Percentiles rank a stretch among this genome's conserved stretches.
Conservation (phyloP, 2,888 invertebrate genomes). For the Steinernema hermaphroditum region DNA sequence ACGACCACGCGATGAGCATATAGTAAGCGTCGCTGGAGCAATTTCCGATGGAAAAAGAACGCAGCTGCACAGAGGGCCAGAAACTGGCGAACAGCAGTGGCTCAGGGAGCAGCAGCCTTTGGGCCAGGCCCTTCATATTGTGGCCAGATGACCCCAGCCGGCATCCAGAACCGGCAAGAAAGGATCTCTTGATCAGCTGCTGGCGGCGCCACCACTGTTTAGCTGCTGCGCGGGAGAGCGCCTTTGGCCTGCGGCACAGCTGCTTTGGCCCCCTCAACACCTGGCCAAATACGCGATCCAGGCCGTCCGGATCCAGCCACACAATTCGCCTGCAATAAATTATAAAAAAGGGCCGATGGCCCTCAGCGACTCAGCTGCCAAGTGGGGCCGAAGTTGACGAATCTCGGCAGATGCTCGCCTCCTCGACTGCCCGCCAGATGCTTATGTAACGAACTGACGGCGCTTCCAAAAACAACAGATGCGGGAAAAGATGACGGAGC, state of each 20-base stretch:
- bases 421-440: neutral
- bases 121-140: conserved; percentile 20
- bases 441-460: conserved; percentile 6
- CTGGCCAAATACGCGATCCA: conserved; percentile 11
- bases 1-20: too few species aligned
- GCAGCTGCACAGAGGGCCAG: neutral
- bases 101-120: conserved; percentile 8
- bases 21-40: too few species aligned
- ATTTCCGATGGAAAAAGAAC: too few species aligned
- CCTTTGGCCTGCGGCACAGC: conserved; percentile 22
- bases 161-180: neutral
- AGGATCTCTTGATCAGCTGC: conserved; percentile 10
- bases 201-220: neutral
- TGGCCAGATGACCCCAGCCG: conserved; percentile 20
- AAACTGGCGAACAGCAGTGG: conserved; percentile 12
- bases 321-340: conserved; percentile 4
- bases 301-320: neutral
- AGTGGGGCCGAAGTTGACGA: neutral
- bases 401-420: conserved; percentile 20
- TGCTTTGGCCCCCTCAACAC: conserved; percentile 21
- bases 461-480: conserved; percentile 20
- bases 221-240: conserved; percentile 5
- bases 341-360: neutral
- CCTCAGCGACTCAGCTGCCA: neutral
- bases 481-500: neutral